A percentile compares a stretch with the other conserved stretches of the same genome.
Conservation (phyloP, 2,888 invertebrate species). For the Choreutis nemorana region DNA sequence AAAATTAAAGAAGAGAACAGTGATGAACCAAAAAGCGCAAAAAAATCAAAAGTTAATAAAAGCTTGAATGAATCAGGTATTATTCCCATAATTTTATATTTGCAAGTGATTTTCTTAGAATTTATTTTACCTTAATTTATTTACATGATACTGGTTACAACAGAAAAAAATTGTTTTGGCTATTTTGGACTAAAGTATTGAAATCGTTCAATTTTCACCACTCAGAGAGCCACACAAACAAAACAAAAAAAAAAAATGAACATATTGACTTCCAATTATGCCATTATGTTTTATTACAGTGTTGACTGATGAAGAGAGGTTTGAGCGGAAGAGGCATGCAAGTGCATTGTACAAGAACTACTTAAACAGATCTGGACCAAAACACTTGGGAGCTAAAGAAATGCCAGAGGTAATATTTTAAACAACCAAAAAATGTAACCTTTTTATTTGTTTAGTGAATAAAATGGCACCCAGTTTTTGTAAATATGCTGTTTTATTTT, state of each 20-base stretch:
- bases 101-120: not conserved
- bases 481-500: not conserved
- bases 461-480: not conserved
- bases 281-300: slow-evolving; percentile 24
- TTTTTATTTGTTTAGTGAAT: not conserved
- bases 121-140: too few species aligned
- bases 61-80: slow-evolving; percentile 50
- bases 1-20: too few species aligned
- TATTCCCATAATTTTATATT: not conserved
- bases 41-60: slow-evolving; percentile 27
- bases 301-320: slow-evolving; percentile 71
- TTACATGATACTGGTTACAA: too few species aligned
- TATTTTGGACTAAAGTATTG: not conserved
- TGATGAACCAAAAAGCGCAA: slow-evolving; percentile 13
- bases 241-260: not conserved
- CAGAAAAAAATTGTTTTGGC: not conserved
- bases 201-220: not conserved
- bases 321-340: slow-evolving; percentile 71
- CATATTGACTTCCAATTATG: too few species aligned
- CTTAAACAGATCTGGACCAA: slow-evolving; percentile 79
- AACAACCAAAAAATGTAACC: too few species aligned
- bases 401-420: slow-evolving; percentile 74
- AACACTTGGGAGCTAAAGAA: slow-evolving; percentile 82
- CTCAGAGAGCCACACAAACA: too few species aligned
- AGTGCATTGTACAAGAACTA: slow-evolving; percentile 77